Base-by-base conservation (phyloP, 2,113 vertebrate species). In the Xenopus borealis region DNA sequence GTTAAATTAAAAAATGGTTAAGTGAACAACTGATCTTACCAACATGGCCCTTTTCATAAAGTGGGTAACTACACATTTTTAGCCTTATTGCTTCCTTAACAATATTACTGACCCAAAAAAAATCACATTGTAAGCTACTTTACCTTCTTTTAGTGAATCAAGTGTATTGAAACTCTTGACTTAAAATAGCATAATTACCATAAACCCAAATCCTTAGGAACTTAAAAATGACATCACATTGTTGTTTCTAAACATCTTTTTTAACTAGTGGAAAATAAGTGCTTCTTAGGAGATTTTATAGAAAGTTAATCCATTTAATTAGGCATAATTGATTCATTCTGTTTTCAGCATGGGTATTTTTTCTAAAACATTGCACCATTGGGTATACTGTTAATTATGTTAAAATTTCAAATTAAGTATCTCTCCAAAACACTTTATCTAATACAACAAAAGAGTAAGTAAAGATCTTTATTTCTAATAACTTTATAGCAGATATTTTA, bases 351-450 rank as follows among this genome's bases (percentile, higher is more conserved):
- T n/a, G 12, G 53, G 18, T n/a, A 55, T 55, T 55, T 55, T 55
- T 55, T n/a, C 53, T 55, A 55, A 55, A 55, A 55, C 53, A 55
- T 55, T n/a, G 17, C 8, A 55, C 53, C 53, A 3, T 55, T 16
- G 53, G 53, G 53, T 55, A 55, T 2, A n/a, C 14, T n/a, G 16
- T 12, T n/a, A 55, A 55, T 55, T 55, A 55, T 55, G 53, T 55
- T n/a, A 55, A 55, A 55, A 55, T n/a, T 8, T 9, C 17, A n/a
- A n/a, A 55, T 55, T 55, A 55, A 55, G 53, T 55, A n/a, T 3
- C 53, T 55, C 17, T 55, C 16, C 53, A 55, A 55, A 55, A 55
- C 53, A 55, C 53, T 55, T 50, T 50, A 55, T 55, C 53, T 55
- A 16, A 55, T 16, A 17, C 7, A n/a, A 55, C 12, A 55, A 55